These are phyloP conservation scores for Coryphaenoides rupestris DNA, from an alignment of 2,113 vertebrate species.

Conservation along the genomic window DNA sequence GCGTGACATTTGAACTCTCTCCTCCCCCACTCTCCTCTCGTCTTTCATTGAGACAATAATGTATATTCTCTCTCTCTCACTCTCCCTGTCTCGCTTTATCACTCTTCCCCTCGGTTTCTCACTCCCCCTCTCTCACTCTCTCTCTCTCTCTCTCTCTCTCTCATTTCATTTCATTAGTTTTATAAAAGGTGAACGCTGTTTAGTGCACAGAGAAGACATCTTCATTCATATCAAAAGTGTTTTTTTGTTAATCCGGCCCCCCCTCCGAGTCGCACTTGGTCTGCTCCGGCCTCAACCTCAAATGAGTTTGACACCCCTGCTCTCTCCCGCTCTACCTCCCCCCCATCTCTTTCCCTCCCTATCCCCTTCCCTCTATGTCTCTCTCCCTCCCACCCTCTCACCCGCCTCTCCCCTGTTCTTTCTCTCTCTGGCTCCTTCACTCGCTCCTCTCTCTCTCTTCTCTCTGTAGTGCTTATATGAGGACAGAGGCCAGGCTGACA, in stretches of 20 bases:
- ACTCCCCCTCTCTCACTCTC: neutral
- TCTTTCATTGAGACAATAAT: conserved; percentile 7
- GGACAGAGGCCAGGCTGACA: conserved; percentile 9
- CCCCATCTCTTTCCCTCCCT: neutral
- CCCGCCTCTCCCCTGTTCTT: too few species aligned
- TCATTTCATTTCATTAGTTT: neutral
- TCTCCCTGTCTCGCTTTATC: too few species aligned
- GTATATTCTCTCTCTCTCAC: neutral
- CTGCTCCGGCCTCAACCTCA: too few species aligned
- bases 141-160: neutral
- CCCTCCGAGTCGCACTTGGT: too few species aligned
- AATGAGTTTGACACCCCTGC: too few species aligned
- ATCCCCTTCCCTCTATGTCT: neutral
- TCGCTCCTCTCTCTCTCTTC: neutral
- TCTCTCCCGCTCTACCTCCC: neutral
- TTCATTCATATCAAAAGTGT: too few species aligned
- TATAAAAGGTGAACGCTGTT: too few species aligned
- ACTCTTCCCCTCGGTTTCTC: neutral
- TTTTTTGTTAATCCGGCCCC: too few species aligned
- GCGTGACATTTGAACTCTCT: too few species aligned
- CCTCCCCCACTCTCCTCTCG: neutral
- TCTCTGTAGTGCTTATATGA: conserved; percentile 13
- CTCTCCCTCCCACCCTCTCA: neutral
- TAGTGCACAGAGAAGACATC: too few species aligned
- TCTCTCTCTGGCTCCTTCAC: neutral